Conservation (phyloP, 2,113 vertebrate species). For the Pomatostomus ruficeps region DNA sequence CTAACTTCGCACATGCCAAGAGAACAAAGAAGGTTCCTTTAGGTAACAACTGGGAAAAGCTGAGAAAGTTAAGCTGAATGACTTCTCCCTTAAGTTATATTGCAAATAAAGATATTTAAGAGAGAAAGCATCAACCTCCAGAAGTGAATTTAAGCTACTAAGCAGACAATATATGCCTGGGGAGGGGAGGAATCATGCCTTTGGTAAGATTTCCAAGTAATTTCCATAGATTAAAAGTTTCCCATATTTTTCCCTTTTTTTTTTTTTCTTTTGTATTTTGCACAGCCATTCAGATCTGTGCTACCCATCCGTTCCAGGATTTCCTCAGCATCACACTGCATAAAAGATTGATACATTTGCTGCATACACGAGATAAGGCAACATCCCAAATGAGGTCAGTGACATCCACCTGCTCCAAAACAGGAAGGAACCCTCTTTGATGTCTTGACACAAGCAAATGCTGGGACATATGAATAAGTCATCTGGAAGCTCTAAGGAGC, state of each 20-base stretch:
- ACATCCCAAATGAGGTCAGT: neutral
- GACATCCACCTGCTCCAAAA: neutral
- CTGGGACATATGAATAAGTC: neutral
- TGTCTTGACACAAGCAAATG: neutral
- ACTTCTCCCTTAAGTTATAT: neutral
- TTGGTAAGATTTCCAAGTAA: neutral
- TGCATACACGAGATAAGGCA: neutral
- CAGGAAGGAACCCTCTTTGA: neutral
- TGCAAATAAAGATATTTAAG: neutral
- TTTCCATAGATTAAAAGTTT: neutral
- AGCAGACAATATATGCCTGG: neutral
- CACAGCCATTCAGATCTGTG: neutral
- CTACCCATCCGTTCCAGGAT: neutral
- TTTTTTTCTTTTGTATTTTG: neutral
- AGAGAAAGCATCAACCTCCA: neutral
- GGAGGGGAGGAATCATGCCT: fast-evolving
- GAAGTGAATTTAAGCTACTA: neutral
- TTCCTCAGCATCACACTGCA: neutral
- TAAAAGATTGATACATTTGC: neutral
- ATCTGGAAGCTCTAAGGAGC: neutral
- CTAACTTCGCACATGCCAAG: neutral
- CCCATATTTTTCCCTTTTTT: neutral
- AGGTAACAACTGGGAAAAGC: neutral
- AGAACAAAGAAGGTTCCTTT: neutral
- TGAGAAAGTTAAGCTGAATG: neutral